Conservation (phyloP, 2,888 invertebrate species). For the Drosophila fungiperda region DNA sequence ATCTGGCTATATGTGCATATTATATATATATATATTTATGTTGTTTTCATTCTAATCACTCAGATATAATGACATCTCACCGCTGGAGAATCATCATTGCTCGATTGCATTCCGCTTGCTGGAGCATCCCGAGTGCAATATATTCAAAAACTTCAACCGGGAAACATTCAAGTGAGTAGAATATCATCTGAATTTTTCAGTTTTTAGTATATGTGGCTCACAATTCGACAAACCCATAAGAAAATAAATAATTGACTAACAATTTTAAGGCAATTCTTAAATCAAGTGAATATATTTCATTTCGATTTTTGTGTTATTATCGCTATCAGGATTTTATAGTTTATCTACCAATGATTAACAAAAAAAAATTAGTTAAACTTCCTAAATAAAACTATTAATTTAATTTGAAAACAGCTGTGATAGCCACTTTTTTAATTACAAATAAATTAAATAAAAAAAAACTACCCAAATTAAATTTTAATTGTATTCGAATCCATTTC, state of each 20-base stretch:
- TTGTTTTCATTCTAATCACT: not conserved
- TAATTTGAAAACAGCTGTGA: too few relatives aligned
- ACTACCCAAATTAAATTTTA: not conserved
- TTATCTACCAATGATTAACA: too few relatives aligned
- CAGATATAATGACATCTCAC: slow-evolving; percentile 93
- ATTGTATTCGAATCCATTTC: not conserved
- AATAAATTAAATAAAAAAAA: not conserved
- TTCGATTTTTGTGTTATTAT: too few relatives aligned
- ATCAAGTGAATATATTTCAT: not conserved
- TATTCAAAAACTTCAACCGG: slow-evolving; percentile 89
- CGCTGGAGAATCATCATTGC: slow-evolving; percentile 94
- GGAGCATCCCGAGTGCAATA: slow-evolving; percentile 92
- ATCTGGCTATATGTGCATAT: not conserved
- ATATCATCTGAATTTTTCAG: not conserved
- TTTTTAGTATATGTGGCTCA: not conserved
- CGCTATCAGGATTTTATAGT: too few relatives aligned
- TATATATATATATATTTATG: not conserved
- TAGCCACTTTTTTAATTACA: too few relatives aligned
- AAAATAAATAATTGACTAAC: not conserved
- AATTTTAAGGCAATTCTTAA: too few relatives aligned
- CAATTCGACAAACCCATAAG: not conserved
- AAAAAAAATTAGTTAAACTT: too few relatives aligned
- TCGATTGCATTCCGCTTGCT: slow-evolving; percentile 93
- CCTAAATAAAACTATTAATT: too few relatives aligned
- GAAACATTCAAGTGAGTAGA: slow-evolving; percentile 87